These are phyloP conservation scores for Onychomys leucogaster DNA, from an alignment of 2,797 vertebrate species.

Conservation along the genomic window DNA sequence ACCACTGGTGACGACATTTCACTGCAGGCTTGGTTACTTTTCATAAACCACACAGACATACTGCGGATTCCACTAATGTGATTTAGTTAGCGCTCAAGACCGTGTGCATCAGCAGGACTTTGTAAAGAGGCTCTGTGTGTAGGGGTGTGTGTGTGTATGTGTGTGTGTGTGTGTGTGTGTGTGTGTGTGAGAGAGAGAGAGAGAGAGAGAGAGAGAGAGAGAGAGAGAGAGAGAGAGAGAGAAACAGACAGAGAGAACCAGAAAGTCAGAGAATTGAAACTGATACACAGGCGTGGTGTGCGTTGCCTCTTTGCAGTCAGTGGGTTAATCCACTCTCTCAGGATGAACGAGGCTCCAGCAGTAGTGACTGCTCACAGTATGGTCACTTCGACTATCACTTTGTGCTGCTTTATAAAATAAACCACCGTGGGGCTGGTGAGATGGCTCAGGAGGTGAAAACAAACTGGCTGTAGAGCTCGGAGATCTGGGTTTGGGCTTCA, in stretches of 20 bases:
- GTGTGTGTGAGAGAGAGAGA: too few relatives aligned
- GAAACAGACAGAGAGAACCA: neutral
- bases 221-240: neutral
- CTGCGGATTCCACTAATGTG: neutral
- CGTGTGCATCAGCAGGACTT: neutral
- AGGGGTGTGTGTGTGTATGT: neutral
- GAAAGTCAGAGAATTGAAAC: neutral
- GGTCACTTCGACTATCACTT: neutral
- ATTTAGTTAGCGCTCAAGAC: neutral
- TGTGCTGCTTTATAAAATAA: neutral
- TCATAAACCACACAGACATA: slow-evolving; percentile 70
- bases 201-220: neutral
- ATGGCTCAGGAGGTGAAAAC: neutral
- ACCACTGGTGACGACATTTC: neutral
- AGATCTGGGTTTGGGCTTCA: neutral
- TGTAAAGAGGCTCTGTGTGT: neutral
- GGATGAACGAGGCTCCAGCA: neutral
- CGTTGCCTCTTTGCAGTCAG: too few relatives aligned
- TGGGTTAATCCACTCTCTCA: neutral
- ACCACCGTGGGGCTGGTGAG: neutral
- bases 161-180: too few relatives aligned
- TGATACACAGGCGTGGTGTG: too few relatives aligned
- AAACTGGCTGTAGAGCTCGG: neutral
- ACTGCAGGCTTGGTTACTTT: slow-evolving; percentile 63
- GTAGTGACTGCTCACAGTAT: neutral